Percentiles rank a stretch among this genome's conserved stretches.
These are phyloP conservation scores for Ceryle rudis DNA, from an alignment of 2,797 vertebrate genomes.

Conservation along the genomic window DNA sequence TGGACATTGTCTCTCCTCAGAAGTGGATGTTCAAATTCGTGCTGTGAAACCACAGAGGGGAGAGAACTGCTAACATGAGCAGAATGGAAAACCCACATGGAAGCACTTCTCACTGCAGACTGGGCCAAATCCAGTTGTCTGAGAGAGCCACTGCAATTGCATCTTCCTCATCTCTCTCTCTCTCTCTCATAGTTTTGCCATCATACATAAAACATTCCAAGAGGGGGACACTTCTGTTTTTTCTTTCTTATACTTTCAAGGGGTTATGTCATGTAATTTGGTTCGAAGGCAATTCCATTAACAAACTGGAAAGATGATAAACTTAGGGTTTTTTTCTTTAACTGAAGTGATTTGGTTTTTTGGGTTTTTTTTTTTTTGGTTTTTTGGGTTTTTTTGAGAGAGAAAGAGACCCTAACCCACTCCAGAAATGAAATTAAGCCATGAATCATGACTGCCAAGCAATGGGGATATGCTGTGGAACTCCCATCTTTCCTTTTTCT, in stretches of 20 bases:
- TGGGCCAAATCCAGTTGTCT: neutral
- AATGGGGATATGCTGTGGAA: neutral
- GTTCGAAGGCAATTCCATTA: slow-evolving; percentile 46
- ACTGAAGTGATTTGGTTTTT: slow-evolving; percentile 66
- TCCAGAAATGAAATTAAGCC: neutral
- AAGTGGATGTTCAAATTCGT: neutral
- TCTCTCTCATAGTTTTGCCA: neutral
- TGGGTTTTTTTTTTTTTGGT: slow-evolving; percentile 7
- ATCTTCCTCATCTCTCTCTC: neutral
- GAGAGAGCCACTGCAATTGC: neutral
- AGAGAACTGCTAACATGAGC: neutral
- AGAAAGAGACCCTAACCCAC: slow-evolving; percentile 1
- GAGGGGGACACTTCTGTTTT: neutral
- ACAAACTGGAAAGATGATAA: slow-evolving; percentile 47
- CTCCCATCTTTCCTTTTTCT: neutral
- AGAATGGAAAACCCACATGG: neutral
- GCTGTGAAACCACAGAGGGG: neutral
- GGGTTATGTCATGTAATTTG: slow-evolving; percentile 9
- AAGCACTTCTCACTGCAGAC: neutral
- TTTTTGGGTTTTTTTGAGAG: no score
- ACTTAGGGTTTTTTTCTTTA: slow-evolving; percentile 8
- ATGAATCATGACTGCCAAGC: neutral
- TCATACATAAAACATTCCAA: neutral
- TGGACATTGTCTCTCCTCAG: neutral
- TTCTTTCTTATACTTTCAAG: neutral